phyloP scores from a whole-genome alignment of 1,140 invertebrate genomes.

The Anoplophora glabripennis region DNA sequence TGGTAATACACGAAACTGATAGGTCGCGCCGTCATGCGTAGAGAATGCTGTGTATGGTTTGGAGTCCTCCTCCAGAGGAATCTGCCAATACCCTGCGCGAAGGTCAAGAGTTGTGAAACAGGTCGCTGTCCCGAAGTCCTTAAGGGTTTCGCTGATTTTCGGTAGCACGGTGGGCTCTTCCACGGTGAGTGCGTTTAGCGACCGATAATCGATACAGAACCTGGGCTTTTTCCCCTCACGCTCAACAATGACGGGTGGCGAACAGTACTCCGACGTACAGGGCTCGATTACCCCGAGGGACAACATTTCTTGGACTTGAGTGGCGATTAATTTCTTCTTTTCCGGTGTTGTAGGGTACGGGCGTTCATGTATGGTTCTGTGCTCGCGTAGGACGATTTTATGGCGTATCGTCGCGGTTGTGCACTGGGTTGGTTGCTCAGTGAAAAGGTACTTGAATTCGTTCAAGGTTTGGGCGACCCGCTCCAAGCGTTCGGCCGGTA shows the following conservation, averaged over 20 bases:
- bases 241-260: conserved; percentile 42
- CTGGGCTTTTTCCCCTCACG: conserved; percentile 41
- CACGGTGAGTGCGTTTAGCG: conserved; percentile 46
- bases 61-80: conserved; percentile 23
- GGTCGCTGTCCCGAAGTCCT: conserved; percentile 14
- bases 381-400: neutral
- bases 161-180: conserved; percentile 38
- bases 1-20: conserved; percentile 35
- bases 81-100: conserved; percentile 38
- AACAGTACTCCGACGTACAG: conserved; percentile 17
- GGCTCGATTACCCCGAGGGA: neutral
- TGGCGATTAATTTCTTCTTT: neutral
- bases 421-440: too few relatives aligned
- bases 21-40: conserved; percentile 29
- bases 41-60: conserved; percentile 38
- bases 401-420: too few relatives aligned
- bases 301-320: neutral
- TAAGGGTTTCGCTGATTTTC: conserved; percentile 17
- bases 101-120: conserved; percentile 33
- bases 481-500: too few relatives aligned
- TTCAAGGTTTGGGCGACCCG: too few relatives aligned
- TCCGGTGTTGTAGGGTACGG: neutral
- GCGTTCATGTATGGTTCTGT: neutral
- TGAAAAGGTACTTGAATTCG: too few relatives aligned
- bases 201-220: conserved; percentile 47